Evolutionary conservation across 2,797 vertebrate species (phyloP).

Genomic region (Allobates femoralis): DNA sequence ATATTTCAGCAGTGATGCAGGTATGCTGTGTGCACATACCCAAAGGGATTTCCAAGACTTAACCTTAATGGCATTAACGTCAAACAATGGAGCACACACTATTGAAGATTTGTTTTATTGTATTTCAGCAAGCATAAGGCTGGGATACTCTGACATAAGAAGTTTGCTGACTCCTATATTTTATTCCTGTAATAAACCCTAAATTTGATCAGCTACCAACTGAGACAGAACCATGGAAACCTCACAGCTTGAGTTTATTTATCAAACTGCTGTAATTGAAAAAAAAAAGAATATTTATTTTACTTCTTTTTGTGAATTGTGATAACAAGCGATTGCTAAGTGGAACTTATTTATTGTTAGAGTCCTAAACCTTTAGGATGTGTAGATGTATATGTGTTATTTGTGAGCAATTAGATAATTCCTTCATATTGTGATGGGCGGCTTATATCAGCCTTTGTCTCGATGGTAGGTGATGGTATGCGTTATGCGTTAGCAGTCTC

Average conservation of each 20-base stretch:
- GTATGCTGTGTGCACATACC: no score
- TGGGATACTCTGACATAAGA: conserved; percentile 32
- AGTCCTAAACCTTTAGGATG: neutral
- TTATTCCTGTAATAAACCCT: conserved; percentile 57
- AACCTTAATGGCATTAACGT: neutral
- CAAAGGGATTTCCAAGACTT: neutral
- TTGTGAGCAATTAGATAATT: no score
- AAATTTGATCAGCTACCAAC: conserved; percentile 60
- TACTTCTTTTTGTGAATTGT: conserved; percentile 12
- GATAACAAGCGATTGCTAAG: conserved; percentile 26
- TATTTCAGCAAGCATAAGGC: conserved; percentile 13
- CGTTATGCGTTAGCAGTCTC: no score
- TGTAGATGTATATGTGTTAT: neutral
- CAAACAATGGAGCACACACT: neutral
- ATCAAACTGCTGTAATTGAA: conserved; percentile 52
- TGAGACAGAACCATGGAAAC: conserved; percentile 62
- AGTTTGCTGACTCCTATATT: conserved; percentile 43
- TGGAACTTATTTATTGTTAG: neutral
- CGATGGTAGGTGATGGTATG: neutral
- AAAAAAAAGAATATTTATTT: conserved; percentile 16
- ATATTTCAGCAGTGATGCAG: no score
- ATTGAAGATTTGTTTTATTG: conserved; percentile 13
- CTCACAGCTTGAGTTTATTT: conserved; percentile 58
- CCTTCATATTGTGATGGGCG: neutral
- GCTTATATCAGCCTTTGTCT: neutral